A percentile compares a stretch with the other conserved stretches of the same genome.
Evolutionary conservation across 2,888 invertebrate genomes (phyloP).

Genomic region (Adela reaumurella): DNA sequence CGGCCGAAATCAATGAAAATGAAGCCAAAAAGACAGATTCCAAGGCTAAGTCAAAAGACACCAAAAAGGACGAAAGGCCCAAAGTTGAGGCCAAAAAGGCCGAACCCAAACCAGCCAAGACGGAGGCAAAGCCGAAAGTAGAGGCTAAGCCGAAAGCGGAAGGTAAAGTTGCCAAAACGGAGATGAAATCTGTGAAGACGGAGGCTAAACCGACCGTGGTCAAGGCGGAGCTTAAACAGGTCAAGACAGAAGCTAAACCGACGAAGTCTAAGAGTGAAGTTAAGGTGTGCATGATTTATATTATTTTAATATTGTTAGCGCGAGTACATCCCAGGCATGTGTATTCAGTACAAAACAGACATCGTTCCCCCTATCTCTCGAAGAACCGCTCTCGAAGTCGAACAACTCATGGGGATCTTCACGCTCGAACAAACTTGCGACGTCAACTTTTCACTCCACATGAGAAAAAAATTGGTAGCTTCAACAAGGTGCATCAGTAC

Average conservation of each 20-base stretch:
- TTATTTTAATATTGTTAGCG: too few relatives aligned
- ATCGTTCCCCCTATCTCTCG: too few relatives aligned
- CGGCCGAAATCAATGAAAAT: background rate
- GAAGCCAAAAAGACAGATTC: background rate
- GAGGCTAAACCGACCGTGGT: conserved; percentile 15
- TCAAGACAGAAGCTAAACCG: conserved; percentile 3
- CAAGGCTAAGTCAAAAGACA: conserved; percentile 11
- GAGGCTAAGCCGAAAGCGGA: conserved; percentile 8
- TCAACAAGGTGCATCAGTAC: too few relatives aligned
- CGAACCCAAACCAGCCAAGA: conserved; percentile 7
- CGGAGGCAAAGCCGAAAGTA: conserved; percentile 14
- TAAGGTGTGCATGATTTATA: too few relatives aligned
- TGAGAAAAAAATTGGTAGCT: too few relatives aligned
- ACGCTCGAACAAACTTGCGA: too few relatives aligned
- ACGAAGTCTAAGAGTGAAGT: background rate
- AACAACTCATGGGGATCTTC: too few relatives aligned
- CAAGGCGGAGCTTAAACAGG: too few relatives aligned
- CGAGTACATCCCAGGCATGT: too few relatives aligned
- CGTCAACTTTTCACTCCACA: too few relatives aligned
- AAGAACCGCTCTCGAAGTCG: too few relatives aligned
- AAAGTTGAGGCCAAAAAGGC: background rate
- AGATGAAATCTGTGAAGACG: conserved; percentile 13
- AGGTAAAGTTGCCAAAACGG: conserved; percentile 2
- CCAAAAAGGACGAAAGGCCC: conserved; percentile 7
- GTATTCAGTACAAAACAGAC: too few relatives aligned